Base-by-base conservation (phyloP, 2,888 invertebrate species). In the Rapana venosa region DNA sequence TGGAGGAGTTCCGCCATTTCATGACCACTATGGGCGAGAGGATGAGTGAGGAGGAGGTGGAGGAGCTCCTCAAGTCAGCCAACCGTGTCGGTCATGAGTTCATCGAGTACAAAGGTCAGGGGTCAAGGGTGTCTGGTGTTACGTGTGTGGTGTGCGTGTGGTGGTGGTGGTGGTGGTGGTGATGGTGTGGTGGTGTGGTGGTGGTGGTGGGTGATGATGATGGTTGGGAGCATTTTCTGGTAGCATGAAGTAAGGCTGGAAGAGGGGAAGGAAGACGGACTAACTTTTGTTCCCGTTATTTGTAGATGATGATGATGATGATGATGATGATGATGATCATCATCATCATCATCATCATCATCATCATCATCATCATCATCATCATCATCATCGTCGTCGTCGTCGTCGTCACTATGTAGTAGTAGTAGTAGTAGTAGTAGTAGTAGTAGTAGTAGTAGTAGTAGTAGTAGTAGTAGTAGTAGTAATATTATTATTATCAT, bases 11-110 rank as follows among this genome's bases (percentile, higher is more conserved):
- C 90, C 92, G 93, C n/a, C 93, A 93, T 74, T 94, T 94, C 87
- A 94, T 95, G 94, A 94, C 94, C 32, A 95, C 94, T 8, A 92
- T 94, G 90, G 95, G 95, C 2, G 95, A 95, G 88, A 93, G 94
- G 85, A 95, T 95, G 95, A 91, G 93, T 1, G 91, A 92, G 13
- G 94, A 94, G 32, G 95, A 95, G 87, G 95, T 94, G 15, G 94
- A 94, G 74, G 95, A 95, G 36, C 92, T 95, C 70, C 89, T 95
- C 17, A 89, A 92, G 36, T 93, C 93, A 66, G 92, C 94, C 56
- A 92, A 93, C 74, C 93, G 93, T 85, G 92, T 92, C 58, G 94
- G 93, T 47, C 92, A 92, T 32, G 93, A 93, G 86, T 93, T 93
- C 88, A 94, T 95, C 35, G 93, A 94, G 77, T 94, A 94, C 89